A percentile compares a stretch with the other conserved stretches of the same genome.
Conservation (phyloP, 30 jellyfish, hydroid and myxozoan genomes). For the Haliclystus octoradiatus region DNA sequence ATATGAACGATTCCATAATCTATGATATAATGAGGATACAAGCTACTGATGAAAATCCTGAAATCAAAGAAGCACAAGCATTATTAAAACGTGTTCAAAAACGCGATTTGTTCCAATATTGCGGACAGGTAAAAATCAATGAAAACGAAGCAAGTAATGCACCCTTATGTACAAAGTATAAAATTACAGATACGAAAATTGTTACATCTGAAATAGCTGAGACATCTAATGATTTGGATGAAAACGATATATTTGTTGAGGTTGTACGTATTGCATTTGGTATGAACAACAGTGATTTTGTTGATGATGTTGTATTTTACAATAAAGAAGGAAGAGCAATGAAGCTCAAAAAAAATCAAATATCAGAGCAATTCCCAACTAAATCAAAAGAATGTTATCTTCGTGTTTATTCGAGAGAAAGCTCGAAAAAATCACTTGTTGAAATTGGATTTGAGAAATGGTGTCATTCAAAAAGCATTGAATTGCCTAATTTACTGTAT, state of each 20-base stretch:
- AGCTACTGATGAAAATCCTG: conserved; percentile 5
- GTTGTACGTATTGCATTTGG: conserved; percentile 34
- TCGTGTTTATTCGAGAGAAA: conserved; percentile 47
- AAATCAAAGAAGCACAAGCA: conserved; percentile 11
- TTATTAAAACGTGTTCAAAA: conserved; percentile 14
- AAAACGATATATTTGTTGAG: conserved; percentile 27
- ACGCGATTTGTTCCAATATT: conserved; percentile 33
- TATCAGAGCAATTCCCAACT: conserved; percentile 45
- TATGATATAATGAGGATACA: conserved; percentile 28
- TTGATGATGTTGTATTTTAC: conserved; percentile 30
- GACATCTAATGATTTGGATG: not conserved
- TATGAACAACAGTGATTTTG: conserved; percentile 31
- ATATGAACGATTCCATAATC: conserved; percentile 48
- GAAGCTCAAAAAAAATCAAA: conserved; percentile 24
- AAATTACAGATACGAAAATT: conserved; percentile 7
- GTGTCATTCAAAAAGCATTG: conserved; percentile 33
- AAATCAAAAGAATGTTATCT: conserved; percentile 38
- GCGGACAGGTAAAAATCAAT: conserved; percentile 42
- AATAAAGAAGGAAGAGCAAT: conserved; percentile 30
- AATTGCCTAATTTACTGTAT: conserved; percentile 22
- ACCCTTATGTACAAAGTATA: conserved; percentile 12
- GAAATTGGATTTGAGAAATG: conserved; percentile 26
- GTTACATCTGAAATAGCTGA: conserved; percentile 38
- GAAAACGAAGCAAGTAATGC: not conserved
- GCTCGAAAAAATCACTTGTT: conserved; percentile 6